These are phyloP conservation scores for Vicugna pacos DNA, from an alignment of 2,113 vertebrate genomes.

Conservation along the genomic window DNA sequence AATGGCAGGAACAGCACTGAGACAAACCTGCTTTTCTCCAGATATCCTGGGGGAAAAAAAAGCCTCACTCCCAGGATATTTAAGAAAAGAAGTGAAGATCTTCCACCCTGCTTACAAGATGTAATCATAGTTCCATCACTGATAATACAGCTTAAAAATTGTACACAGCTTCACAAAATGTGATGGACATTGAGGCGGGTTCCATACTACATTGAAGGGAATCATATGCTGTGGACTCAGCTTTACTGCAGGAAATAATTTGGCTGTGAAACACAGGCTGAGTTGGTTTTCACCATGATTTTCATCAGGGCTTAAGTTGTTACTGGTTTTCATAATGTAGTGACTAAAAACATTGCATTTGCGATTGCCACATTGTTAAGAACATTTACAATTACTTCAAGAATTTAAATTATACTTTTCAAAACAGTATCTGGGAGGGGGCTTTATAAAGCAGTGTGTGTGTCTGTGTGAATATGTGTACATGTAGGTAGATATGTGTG, in stretches of 20 bases:
- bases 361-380: background rate
- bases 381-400: background rate
- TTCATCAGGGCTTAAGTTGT: background rate
- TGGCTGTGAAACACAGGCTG: background rate
- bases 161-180: background rate
- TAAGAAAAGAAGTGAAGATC: background rate
- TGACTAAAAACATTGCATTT: conserved; percentile 1
- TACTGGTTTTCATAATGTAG: background rate
- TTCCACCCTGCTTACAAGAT: background rate
- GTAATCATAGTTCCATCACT: background rate
- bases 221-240: background rate
- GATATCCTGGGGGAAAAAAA: background rate
- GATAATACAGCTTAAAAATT: background rate
- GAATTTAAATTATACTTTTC: background rate
- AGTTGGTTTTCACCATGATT: background rate
- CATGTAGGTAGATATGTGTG: background rate
- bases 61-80: background rate
- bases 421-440: background rate
- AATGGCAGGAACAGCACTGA: background rate
- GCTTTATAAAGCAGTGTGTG: no score
- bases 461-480: background rate
- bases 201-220: background rate
- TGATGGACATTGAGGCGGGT: rapidly evolving
- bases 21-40: background rate
- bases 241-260: background rate